Conservation (phyloP, 2,888 invertebrate genomes). For the Pandemis heparana region DNA sequence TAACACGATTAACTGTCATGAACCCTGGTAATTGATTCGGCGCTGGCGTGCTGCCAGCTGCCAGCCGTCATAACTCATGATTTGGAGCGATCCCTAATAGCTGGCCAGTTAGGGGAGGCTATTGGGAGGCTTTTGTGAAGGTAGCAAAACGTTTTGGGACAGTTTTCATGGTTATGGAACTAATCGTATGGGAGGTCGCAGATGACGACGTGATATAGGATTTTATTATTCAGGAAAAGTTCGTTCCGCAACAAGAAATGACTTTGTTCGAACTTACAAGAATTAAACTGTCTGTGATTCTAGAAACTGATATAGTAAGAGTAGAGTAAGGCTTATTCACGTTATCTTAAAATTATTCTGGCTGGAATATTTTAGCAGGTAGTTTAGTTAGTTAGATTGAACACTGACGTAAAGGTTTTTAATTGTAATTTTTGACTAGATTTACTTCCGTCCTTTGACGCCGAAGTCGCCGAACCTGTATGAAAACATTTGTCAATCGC, state of each 20-base stretch:
- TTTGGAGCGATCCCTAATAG: background rate
- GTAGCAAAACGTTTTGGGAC: constrained; percentile 11
- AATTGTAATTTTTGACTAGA: too few relatives aligned
- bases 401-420: too few relatives aligned
- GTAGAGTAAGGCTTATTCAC: too few relatives aligned
- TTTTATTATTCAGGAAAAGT: background rate
- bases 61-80: constrained; percentile 18
- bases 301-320: too few relatives aligned
- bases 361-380: too few relatives aligned
- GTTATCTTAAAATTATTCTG: too few relatives aligned
- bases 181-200: background rate
- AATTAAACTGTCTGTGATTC: too few relatives aligned
- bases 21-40: constrained; percentile 34
- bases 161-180: background rate
- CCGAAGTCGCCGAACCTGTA: too few relatives aligned
- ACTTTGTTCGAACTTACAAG: too few relatives aligned
- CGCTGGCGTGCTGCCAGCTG: constrained; percentile 27
- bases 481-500: too few relatives aligned
- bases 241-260: background rate
- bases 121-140: constrained; percentile 10
- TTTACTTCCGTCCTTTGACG: too few relatives aligned
- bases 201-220: background rate
- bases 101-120: constrained; percentile 8
- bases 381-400: too few relatives aligned
- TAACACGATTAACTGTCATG: constrained; percentile 36